A percentile compares a stretch with the other conserved stretches of the same genome.
These are phyloP conservation scores for Pissodes strobi DNA, from an alignment of 1,140 invertebrate species.

Conservation along the genomic window DNA sequence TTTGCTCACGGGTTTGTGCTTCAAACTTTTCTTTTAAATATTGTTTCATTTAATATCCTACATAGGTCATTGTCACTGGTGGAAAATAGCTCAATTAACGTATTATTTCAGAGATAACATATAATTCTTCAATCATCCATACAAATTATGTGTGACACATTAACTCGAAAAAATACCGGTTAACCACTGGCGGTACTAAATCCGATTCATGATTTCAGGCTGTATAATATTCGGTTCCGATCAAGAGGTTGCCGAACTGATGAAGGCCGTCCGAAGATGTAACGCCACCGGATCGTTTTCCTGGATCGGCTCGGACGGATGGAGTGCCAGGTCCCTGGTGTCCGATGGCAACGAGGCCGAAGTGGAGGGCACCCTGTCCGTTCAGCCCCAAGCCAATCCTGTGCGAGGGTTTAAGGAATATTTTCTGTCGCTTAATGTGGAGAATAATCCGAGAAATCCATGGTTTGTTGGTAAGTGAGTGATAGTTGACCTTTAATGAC, in stretches of 20 bases:
- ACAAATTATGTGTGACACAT: too few relatives aligned
- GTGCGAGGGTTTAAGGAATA: conserved; percentile 87
- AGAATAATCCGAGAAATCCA: conserved; percentile 86
- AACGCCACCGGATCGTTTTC: conserved; percentile 90
- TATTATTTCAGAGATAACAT: too few relatives aligned
- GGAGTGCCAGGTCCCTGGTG: conserved; percentile 85
- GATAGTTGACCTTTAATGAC: too few relatives aligned
- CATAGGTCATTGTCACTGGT: too few relatives aligned
- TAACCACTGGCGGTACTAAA: too few relatives aligned
- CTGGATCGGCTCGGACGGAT: conserved; percentile 95
- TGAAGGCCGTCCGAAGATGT: conserved; percentile 83
- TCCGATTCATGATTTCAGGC: conserved; percentile 67
- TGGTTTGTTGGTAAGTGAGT: conserved; percentile 82
- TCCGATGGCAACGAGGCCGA: conserved; percentile 86
- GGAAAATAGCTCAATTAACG: too few relatives aligned
- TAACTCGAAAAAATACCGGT: too few relatives aligned
- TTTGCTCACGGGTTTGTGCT: too few relatives aligned
- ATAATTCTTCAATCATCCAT: too few relatives aligned
- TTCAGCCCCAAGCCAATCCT: conserved; percentile 87
- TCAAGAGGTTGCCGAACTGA: conserved; percentile 93
- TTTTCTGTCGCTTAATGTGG: conserved; percentile 81
- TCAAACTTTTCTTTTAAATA: too few relatives aligned
- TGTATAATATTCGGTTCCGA: conserved; percentile 95
- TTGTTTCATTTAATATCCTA: too few relatives aligned
- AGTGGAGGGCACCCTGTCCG: conserved; percentile 88